These are phyloP conservation scores for Euwallacea fornicatus DNA, from an alignment of 1,140 invertebrate genomes.

Conservation along the genomic window DNA sequence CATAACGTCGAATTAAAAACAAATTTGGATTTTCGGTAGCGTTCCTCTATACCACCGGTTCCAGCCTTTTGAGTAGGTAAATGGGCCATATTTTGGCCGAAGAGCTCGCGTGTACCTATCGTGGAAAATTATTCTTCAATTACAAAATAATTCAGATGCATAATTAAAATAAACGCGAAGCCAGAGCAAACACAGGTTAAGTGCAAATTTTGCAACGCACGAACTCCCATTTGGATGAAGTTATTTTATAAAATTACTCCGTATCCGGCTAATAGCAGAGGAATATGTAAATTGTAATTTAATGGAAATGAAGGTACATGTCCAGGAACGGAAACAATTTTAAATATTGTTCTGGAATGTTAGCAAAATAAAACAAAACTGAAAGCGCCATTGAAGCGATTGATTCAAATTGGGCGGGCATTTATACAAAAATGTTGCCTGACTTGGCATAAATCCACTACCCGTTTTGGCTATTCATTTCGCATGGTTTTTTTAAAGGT, in stretches of 20 bases:
- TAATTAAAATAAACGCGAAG: conserved; percentile 37
- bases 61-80: neutral
- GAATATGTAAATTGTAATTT: conserved; percentile 16
- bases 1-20: conserved; percentile 31
- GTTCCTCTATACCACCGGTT: too few relatives aligned
- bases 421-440: neutral
- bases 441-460: conserved; percentile 22
- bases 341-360: neutral
- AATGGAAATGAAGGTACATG: conserved; percentile 2
- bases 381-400: conserved; percentile 21
- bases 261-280: conserved; percentile 17
- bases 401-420: conserved; percentile 32
- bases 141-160: conserved; percentile 36
- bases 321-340: neutral
- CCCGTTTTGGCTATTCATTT: conserved; percentile 12
- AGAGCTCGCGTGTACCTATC: conserved; percentile 21
- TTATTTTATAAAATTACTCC: conserved; percentile 31
- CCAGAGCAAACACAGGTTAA: conserved; percentile 24
- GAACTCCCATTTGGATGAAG: conserved; percentile 29
- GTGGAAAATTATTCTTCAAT: conserved; percentile 33
- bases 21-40: conserved; percentile 15
- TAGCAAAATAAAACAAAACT: neutral
- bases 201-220: conserved; percentile 32
- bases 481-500: conserved; percentile 18
- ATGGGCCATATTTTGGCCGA: neutral